These are phyloP conservation scores for Gavia stellata DNA, from an alignment of 2,113 vertebrate genomes.

Conservation along the genomic window DNA sequence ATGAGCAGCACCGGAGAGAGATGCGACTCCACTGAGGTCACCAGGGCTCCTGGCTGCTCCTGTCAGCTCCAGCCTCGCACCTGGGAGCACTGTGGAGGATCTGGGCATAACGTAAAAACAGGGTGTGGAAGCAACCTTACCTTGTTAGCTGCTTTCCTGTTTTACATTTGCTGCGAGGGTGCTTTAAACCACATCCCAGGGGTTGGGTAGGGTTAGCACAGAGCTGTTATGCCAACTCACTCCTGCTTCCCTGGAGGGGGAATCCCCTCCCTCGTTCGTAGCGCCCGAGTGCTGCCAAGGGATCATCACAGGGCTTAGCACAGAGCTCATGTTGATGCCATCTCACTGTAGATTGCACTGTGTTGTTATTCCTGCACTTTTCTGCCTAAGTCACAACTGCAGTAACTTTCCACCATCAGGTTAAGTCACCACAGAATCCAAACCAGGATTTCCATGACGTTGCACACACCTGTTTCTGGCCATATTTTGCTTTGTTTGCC, in stretches of 20 bases:
- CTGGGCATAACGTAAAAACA: neutral
- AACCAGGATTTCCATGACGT: neutral
- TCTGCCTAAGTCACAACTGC: neutral
- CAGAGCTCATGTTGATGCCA: neutral
- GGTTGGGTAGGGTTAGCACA: neutral
- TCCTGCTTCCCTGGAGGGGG: neutral
- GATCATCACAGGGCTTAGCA: neutral
- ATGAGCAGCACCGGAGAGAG: neutral
- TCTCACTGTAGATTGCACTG: neutral
- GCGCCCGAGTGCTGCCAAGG: neutral
- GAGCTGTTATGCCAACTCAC: neutral
- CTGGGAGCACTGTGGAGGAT: neutral
- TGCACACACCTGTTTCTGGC: neutral
- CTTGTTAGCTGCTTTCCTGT: neutral
- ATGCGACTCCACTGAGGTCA: neutral
- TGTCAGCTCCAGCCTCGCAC: rapidly evolving
- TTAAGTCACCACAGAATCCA: neutral
- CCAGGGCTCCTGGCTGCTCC: neutral
- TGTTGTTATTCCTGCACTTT: neutral
- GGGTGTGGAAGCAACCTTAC: neutral
- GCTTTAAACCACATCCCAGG: neutral
- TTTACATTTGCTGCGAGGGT: neutral
- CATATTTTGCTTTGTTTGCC: neutral
- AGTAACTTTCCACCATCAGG: neutral
- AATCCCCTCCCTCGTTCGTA: neutral